Conservation (phyloP, 2,888 invertebrate genomes). For the Stenolophus ochropezus region DNA sequence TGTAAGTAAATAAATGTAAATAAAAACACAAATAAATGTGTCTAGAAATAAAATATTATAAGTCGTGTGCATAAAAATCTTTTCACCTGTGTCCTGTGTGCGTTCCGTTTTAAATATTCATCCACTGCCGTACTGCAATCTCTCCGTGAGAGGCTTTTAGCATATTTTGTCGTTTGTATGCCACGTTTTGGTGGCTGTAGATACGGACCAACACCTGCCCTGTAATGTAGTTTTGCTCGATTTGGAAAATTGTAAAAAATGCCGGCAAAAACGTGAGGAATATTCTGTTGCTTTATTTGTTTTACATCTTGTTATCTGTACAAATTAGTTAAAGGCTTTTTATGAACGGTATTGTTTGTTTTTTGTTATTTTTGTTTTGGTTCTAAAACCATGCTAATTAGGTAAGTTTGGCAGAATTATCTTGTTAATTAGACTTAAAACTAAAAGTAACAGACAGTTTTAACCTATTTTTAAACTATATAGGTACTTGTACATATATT, state of each 20-base stretch:
- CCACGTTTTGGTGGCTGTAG: not conserved
- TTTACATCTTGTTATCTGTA: conserved; percentile 18
- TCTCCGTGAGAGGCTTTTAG: conserved; percentile 17
- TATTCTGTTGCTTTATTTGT: conserved; percentile 8
- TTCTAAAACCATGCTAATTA: conserved; percentile 10
- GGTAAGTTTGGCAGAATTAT: conserved; percentile 10
- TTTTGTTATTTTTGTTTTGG: not conserved
- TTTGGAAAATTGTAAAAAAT: not conserved
- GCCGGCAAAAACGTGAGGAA: conserved; percentile 8
- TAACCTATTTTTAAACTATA: too few relatives aligned
- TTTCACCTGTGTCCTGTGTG: not conserved
- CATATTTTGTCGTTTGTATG: conserved; percentile 35
- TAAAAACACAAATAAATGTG: too few relatives aligned
- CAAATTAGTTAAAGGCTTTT: conserved; percentile 14
- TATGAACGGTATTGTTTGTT: not conserved
- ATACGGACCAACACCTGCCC: conserved; percentile 12
- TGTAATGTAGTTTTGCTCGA: not conserved
- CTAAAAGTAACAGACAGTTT: too few relatives aligned
- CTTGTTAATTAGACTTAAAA: too few relatives aligned
- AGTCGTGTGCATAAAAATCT: not conserved
- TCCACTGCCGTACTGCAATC: conserved; percentile 16
- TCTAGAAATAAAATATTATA: too few relatives aligned
- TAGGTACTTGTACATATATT: too few relatives aligned
- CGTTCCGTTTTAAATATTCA: not conserved
- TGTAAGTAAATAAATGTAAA: too few relatives aligned